Conservation (phyloP, 2,797 vertebrate species). For the Enoplosus armatus region DNA sequence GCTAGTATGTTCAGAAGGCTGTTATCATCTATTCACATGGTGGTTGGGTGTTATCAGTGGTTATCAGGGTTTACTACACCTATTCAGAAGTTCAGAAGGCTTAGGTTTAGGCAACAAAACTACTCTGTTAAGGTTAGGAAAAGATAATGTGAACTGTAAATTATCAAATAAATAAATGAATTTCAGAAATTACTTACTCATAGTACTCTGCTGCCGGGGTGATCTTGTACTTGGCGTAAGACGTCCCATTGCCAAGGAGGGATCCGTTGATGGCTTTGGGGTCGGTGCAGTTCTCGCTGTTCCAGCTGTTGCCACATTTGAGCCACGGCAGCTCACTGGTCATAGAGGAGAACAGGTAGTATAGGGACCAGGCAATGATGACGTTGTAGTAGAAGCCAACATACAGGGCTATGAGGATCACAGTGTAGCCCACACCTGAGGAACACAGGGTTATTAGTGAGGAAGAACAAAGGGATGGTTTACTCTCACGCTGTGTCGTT, state of each 20-base stretch:
- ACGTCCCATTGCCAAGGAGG: constrained; percentile 87
- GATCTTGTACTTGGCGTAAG: constrained; percentile 94
- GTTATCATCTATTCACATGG: too few relatives aligned
- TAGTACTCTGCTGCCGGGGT: constrained; percentile 98
- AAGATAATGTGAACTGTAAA: too few relatives aligned
- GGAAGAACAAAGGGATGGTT: neutral
- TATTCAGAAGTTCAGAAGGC: too few relatives aligned
- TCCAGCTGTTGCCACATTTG: constrained; percentile 92
- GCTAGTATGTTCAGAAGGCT: too few relatives aligned
- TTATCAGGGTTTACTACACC: too few relatives aligned
- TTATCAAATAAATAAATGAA: neutral
- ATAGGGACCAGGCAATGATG: constrained; percentile 99
- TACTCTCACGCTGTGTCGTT: neutral
- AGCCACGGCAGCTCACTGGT: constrained; percentile 94
- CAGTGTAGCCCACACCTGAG: constrained; percentile 96
- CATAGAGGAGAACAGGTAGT: constrained; percentile 97
- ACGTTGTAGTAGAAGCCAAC: constrained; percentile 99
- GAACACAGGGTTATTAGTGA: constrained; percentile 22
- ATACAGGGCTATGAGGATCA: constrained; percentile 98
- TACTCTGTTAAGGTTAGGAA: too few relatives aligned
- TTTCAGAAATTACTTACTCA: constrained; percentile 89
- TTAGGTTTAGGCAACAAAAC: too few relatives aligned
- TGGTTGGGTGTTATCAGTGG: too few relatives aligned
- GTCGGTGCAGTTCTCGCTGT: constrained; percentile 93
- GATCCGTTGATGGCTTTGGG: constrained; percentile 88